Evolutionary conservation across 2,113 vertebrate species (phyloP), one percentile per base, ranked within the genome.

Genomic region (Xerus inauris): DNA sequence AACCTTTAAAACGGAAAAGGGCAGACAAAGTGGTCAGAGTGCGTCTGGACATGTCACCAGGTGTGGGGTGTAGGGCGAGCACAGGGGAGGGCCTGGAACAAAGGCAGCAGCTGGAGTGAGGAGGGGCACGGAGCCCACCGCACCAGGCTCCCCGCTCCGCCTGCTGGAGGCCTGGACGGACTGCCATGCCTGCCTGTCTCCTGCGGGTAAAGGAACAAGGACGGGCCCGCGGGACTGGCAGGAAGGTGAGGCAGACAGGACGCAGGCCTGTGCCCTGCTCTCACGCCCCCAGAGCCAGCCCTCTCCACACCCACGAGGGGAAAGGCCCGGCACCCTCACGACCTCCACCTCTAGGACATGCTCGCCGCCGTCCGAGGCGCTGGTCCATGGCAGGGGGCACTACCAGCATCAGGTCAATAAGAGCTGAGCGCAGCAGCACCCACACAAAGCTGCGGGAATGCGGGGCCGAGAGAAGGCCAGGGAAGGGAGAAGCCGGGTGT

Each of bases 181-280:
- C 20, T 12, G 22, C 2, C 22, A 11, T 3, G 12, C 28, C 8
- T 26, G 24, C 17, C 30, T 5, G 42, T 5, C 26, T 57, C n/a
- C 49, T 69, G 32, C 7, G 38, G 20, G 3, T 1, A 32, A 11
- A 40, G 49, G 35, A 32, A 13, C 16, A n/a, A 24, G 38, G 12
- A 22, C 42, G 9, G 17, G 22, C 1, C 0, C 0, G 45, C 1
- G 8, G 64, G 64, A 24, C 1, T 8, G 30, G 20, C 7, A 71
- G 71, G 45, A 26, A 90, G 81, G 65, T 17, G 6, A n/a, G 71
- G 83, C 54, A 13, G 26, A 64, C 10, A 42, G 3, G 7, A 84
- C 35, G 24, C 16, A 7, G 20, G 17, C 57, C 9, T 72, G 51
- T 4, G 7, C 8, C 38, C 47, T n/a, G 49, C 40, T 89, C 24